Evolutionary conservation across 2,888 invertebrate species (phyloP), one percentile per base, ranked within the genome.

Genomic region (Leptogaster cylindrica): DNA sequence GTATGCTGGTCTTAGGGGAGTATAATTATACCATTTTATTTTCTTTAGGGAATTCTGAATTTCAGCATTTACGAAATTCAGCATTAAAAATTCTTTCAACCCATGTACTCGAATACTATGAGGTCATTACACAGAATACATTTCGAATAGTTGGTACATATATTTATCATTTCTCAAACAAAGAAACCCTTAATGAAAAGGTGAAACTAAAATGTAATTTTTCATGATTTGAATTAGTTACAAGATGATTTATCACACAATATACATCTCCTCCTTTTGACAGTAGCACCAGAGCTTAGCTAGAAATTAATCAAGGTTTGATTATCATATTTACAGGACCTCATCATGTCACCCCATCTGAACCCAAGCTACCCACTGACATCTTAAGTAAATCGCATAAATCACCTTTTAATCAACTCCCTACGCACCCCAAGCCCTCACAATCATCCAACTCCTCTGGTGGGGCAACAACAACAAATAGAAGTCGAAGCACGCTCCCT

Each of bases 331-430:
- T 41, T 25, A 14, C 41, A 41, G 58, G 58, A 58, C 41, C 41
- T 41, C 39, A 41, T 58, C 39, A 41, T 58, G 58, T 58, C 58
- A 58, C 58, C 41, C 14, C 2, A 14, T 23, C 58, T 58, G 58
- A 58, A 58, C 58, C 14, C 41, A 10, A 25, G 25, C 58, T 58
- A 14, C 58, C 58, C 58, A 58, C 58, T 58, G 51, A 58, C 58
- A 23, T 58, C 58, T 41, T 58, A 39, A 58, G 58, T 58, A 41
- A 58, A 58, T 58, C 58, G 58, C 58, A 58, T 58, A 58, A 58
- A 58, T 58, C 58, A 58, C 58, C 18, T 14, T 58, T 41, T 58
- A 58, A 58, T 58, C 58, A 58, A 58, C 39, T 58, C 58, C 41
- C 41, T 58, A 23, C 39, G 41, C 39, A 58, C 25, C 39, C 16